Base-by-base conservation (phyloP, 2,113 vertebrate genomes). In the Cyanocitta stelleri region DNA sequence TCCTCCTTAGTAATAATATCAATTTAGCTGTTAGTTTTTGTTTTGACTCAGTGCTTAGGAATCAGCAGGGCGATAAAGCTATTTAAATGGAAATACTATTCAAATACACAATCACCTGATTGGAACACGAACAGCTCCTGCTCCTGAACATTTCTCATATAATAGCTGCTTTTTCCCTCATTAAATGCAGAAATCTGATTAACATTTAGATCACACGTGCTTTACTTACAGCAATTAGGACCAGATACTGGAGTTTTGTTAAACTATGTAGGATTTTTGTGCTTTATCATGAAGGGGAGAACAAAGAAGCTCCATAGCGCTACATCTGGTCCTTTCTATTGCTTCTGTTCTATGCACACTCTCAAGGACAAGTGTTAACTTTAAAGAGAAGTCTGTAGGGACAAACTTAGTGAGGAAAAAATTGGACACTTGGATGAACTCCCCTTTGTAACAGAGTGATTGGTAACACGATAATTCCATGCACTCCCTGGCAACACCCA, bases 131-230 rank as follows among this genome's bases (percentile, higher is more conserved):
- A 43, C 81, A 86, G 86, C 79, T 85, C 88, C 95, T 81, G 82
- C 90, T 91, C 93, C 91, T 94, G 95, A 96, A 95, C 84, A 94
- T 64, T 90, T 71, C 83, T 66, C n/a, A 83, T 94, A 92, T 89
- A 97, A 97, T 96, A 97, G 93, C 58, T 87, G 94, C 90, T 94
- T 96, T 96, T 97, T 96, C 95, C 89, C 94, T 96, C 95, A 95
- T 97, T 97, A 97, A 97, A 97, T 79, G 46, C 82, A 95, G 90
- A 90, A 92, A 94, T 97, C 95, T 97, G 96, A 97, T 97, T 97
- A 97, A 95, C 94, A 87, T 96, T 96, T 96, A 97, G 93, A 96
- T 97, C 90, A 91, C 90, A 94, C 5, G 22, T 92, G 69, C 85
- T 95, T 97, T 97, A 89, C 94, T 97, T 95, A 93, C 88, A 91